Percentiles rank a stretch among this genome's conserved stretches.
Evolutionary conservation across 1,140 invertebrate species (phyloP).

Genomic region (Drosophila ananassae): DNA sequence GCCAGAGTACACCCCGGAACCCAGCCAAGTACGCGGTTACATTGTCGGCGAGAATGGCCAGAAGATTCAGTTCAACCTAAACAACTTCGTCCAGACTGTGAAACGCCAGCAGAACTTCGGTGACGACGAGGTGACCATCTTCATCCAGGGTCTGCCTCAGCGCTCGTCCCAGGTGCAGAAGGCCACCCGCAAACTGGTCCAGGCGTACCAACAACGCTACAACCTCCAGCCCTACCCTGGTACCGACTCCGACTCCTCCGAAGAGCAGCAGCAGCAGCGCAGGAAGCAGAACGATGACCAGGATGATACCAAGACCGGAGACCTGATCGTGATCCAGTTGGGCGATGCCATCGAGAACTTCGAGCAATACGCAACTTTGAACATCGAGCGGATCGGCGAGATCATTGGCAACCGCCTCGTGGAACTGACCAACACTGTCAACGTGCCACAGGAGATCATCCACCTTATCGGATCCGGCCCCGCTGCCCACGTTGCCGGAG

Average conservation of each 20-base stretch:
- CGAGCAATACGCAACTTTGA: constrained; percentile 66
- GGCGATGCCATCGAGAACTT: constrained; percentile 62
- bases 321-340: constrained; percentile 67
- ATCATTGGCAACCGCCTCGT: constrained; percentile 37
- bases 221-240: constrained; percentile 55
- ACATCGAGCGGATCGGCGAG: constrained; percentile 62
- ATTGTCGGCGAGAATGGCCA: constrained; percentile 1
- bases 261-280: constrained; percentile 58
- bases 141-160: constrained; percentile 72
- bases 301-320: constrained; percentile 48
- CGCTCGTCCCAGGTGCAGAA: constrained; percentile 48
- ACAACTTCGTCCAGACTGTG: constrained; percentile 52
- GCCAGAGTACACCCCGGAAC: neutral
- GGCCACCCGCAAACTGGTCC: constrained; percentile 65
- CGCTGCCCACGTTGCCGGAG: constrained; percentile 85
- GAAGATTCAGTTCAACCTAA: constrained; percentile 45
- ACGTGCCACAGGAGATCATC: constrained; percentile 74
- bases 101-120: constrained; percentile 66
- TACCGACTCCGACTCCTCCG: constrained; percentile 19
- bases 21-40: constrained; percentile 2
- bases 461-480: constrained; percentile 74
- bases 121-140: constrained; percentile 74
- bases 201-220: constrained; percentile 77
- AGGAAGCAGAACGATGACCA: constrained; percentile 52
- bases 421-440: constrained; percentile 60